A percentile compares a stretch with the other conserved stretches of the same genome.
phyloP scores from a whole-genome alignment of 2,888 invertebrate genomes.

The Coleophora flavipennella region DNA sequence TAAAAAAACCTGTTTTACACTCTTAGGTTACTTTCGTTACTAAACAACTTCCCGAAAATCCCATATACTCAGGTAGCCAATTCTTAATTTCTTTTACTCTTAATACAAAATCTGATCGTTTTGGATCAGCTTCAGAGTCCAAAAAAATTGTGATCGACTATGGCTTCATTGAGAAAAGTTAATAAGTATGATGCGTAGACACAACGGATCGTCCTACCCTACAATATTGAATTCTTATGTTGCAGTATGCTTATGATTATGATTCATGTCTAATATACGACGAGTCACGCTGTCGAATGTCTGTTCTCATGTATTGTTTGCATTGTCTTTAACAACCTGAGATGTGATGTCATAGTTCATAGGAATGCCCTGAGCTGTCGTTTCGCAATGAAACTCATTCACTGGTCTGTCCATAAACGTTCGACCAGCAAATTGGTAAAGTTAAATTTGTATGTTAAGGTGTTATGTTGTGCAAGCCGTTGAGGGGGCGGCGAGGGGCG shows the following conservation, averaged over 20 bases:
- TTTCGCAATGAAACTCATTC: slow-evolving; percentile 45
- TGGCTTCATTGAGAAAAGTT: too few relatives aligned
- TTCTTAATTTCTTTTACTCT: too few relatives aligned
- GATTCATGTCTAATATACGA: slow-evolving; percentile 44
- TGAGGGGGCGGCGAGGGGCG: slow-evolving; percentile 16
- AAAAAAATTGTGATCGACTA: too few relatives aligned
- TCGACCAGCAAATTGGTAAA: slow-evolving; percentile 33
- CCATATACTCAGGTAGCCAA: too few relatives aligned
- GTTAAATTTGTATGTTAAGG: slow-evolving; percentile 36
- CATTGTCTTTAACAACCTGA: slow-evolving; percentile 44
- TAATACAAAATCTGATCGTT: too few relatives aligned
- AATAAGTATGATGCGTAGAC: too few relatives aligned
- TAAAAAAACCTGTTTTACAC: too few relatives aligned
- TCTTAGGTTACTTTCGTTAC: too few relatives aligned
- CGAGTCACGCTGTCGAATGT: slow-evolving; percentile 56
- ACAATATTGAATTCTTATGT: slow-evolving; percentile 40
- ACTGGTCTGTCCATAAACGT: too few relatives aligned
- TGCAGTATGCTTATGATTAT: slow-evolving; percentile 33
- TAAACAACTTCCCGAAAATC: too few relatives aligned
- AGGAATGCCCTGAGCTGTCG: slow-evolving; percentile 50
- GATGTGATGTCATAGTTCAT: slow-evolving; percentile 58
- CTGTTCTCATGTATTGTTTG: slow-evolving; percentile 57
- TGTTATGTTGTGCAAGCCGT: slow-evolving; percentile 43
- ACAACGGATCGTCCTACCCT: too few relatives aligned
- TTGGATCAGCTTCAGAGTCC: too few relatives aligned